Conservation (phyloP, 2,797 vertebrate genomes). For the Taeniopygia guttata region DNA sequence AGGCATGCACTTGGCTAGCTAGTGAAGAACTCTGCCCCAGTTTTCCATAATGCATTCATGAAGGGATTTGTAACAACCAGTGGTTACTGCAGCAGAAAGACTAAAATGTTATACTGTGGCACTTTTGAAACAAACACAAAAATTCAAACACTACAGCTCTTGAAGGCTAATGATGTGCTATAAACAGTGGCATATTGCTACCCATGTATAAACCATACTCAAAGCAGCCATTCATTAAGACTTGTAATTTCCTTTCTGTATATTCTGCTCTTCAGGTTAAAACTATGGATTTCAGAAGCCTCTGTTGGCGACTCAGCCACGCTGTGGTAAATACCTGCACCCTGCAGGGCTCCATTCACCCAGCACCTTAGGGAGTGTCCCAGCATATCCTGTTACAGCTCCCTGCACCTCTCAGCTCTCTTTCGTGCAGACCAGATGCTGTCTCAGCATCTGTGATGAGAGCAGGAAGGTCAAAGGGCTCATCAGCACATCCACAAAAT, state of each 20-base stretch:
- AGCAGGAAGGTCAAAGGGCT: background rate
- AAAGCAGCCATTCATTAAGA: conserved; percentile 37
- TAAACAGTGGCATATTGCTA: conserved; percentile 62
- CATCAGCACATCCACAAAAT: background rate
- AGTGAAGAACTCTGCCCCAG: conserved; percentile 67
- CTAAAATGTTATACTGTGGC: conserved; percentile 50
- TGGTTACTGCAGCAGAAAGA: conserved; percentile 63
- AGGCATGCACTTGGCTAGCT: conserved; percentile 72
- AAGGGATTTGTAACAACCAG: conserved; percentile 74
- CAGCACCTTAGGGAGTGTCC: background rate
- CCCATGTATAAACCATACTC: conserved; percentile 46
- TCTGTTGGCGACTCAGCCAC: background rate
- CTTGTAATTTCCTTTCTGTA: conserved; percentile 18
- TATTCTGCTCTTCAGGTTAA: background rate
- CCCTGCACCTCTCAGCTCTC: background rate
- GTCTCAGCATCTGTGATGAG: background rate
- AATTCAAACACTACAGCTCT: conserved; percentile 62
- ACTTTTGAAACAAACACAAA: conserved; percentile 67
- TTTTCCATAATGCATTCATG: conserved; percentile 76
- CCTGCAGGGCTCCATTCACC: background rate
- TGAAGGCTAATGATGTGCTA: conserved; percentile 54
- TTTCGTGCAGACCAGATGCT: background rate
- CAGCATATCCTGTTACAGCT: background rate
- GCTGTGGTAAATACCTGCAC: background rate
- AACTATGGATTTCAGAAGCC: conserved; percentile 7